Conservation (phyloP, 2,888 invertebrate genomes). For the Sphinx pinastri region DNA sequence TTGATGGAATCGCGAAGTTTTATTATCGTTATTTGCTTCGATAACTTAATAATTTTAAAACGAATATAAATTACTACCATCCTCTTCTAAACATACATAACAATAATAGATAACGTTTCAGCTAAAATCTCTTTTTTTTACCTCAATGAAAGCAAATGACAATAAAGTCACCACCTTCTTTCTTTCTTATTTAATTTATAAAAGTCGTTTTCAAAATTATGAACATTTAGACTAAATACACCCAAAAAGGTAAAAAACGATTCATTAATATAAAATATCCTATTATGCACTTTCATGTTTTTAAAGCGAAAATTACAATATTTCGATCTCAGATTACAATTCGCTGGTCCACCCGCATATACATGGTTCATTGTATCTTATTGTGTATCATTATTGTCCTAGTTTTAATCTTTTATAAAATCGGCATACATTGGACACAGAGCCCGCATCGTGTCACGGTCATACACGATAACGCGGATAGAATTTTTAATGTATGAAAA, state of each 20-base stretch:
- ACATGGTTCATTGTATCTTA: slow-evolving; percentile 10
- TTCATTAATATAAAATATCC: too few species aligned
- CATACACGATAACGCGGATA: slow-evolving; percentile 60
- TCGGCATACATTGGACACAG: slow-evolving; percentile 54
- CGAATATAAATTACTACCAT: too few species aligned
- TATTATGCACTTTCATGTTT: too few species aligned
- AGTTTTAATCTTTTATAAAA: slow-evolving; percentile 20
- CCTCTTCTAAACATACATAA: too few species aligned
- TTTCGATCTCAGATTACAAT: background rate
- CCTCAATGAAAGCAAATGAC: too few species aligned
- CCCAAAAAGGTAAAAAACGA: too few species aligned
- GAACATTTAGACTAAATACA: too few species aligned
- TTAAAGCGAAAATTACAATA: background rate
- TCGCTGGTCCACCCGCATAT: slow-evolving; percentile 18
- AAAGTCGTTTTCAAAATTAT: too few species aligned
- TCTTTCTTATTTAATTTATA: too few species aligned
- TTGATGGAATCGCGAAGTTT: background rate
- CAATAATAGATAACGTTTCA: too few species aligned
- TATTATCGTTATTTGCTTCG: background rate
- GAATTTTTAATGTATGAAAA: slow-evolving; percentile 50
- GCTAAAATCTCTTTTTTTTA: too few species aligned
- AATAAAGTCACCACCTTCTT: too few species aligned
- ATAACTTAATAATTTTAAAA: background rate
- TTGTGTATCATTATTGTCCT: slow-evolving; percentile 18
- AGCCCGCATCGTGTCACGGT: slow-evolving; percentile 63